Percentiles rank a stretch among this genome's conserved stretches.
phyloP scores from a whole-genome alignment of 2,113 vertebrate species.

The Tragelaphus buxtoni region DNA sequence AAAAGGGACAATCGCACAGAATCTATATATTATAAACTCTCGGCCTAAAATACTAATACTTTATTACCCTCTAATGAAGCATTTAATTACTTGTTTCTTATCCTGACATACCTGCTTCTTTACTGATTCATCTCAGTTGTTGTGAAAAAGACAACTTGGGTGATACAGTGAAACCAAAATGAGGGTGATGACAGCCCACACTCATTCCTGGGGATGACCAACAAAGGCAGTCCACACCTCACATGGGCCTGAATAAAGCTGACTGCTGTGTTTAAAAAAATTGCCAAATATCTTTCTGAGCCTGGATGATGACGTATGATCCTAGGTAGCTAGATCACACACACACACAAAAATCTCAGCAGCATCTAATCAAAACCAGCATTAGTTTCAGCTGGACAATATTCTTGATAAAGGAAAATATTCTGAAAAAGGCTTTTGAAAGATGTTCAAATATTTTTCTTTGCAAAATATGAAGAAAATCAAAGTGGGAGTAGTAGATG shows the following conservation, averaged over 20 bases:
- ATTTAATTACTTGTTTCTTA: neutral
- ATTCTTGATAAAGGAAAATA: neutral
- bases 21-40: neutral
- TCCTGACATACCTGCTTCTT: neutral
- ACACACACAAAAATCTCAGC: neutral
- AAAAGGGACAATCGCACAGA: neutral
- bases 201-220: neutral
- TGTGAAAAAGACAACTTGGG: neutral
- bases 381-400: neutral
- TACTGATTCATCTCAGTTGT: neutral
- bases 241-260: neutral
- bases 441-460: neutral
- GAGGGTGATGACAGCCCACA: neutral
- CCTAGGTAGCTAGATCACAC: neutral
- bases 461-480: constrained; percentile 16
- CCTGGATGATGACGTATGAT: neutral
- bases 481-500: neutral
- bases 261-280: neutral
- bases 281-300: constrained; percentile 2
- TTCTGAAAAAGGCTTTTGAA: neutral
- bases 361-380: neutral
- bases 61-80: neutral
- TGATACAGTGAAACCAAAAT: neutral
- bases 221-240: neutral
- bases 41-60: neutral